These are phyloP conservation scores for Ptyas mucosa DNA, from an alignment of 2,113 vertebrate species.

Conservation along the genomic window DNA sequence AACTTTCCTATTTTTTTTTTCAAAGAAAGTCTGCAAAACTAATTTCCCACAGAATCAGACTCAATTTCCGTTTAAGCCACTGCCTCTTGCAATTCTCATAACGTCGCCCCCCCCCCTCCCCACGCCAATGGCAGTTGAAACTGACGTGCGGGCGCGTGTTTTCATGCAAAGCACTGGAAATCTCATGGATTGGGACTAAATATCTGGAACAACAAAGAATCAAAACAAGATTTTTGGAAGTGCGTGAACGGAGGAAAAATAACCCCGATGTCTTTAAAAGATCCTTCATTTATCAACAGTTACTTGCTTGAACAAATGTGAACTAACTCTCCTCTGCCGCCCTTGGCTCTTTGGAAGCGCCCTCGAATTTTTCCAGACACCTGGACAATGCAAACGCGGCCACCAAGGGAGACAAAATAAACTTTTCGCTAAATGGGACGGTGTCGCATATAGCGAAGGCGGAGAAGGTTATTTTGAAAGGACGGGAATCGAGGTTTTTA, in stretches of 20 bases:
- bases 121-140: conserved; percentile 61
- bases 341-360: conserved; percentile 24
- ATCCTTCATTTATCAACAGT: conserved; percentile 43
- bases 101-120: conserved; percentile 66
- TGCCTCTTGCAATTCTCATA: conserved; percentile 67
- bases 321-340: conserved; percentile 40
- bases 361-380: conserved; percentile 23
- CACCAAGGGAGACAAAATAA: conserved; percentile 10
- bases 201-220: not conserved
- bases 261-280: not conserved
- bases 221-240: not conserved
- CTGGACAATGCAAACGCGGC: conserved; percentile 24
- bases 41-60: conserved; percentile 80
- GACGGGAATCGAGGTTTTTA: not conserved
- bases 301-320: conserved; percentile 30
- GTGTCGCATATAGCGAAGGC: not conserved
- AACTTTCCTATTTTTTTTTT: conserved; percentile 70
- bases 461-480: not conserved
- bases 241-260: not conserved
- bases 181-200: not conserved
- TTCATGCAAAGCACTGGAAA: conserved; percentile 36
- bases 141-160: conserved; percentile 34
- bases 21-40: conserved; percentile 78
- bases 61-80: conserved; percentile 80
- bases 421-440: not conserved